These are phyloP conservation scores for Brachypalpus laphriformis DNA, from an alignment of 2,888 invertebrate genomes.

Conservation along the genomic window DNA sequence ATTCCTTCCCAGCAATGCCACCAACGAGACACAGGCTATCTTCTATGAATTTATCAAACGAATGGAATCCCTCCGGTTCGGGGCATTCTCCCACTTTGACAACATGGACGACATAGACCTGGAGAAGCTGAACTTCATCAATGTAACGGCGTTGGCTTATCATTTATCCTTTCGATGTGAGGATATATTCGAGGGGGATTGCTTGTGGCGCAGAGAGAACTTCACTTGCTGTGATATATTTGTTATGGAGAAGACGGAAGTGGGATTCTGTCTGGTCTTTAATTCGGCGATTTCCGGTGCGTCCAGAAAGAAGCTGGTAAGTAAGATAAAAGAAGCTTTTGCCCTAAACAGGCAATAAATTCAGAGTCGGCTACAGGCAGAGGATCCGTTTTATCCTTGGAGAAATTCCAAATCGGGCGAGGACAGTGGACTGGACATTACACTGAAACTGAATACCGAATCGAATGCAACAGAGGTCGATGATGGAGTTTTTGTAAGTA, in stretches of 20 bases:
- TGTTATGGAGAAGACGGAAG: constrained; percentile 82
- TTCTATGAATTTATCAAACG: constrained; percentile 77
- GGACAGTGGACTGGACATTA: constrained; percentile 76
- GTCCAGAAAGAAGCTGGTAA: constrained; percentile 71
- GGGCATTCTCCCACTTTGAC: constrained; percentile 76
- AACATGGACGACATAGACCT: constrained; percentile 78
- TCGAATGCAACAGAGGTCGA: constrained; percentile 63
- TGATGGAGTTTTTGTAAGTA: constrained; percentile 77
- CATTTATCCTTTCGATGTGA: constrained; percentile 79
- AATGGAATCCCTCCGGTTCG: constrained; percentile 79
- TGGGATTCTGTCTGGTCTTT: constrained; percentile 83
- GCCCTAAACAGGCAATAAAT: neutral
- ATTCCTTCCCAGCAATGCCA: constrained; percentile 78
- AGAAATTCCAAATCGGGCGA: constrained; percentile 79
- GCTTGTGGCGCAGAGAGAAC: constrained; percentile 81
- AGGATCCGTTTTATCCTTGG: constrained; percentile 76
- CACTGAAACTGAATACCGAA: constrained; percentile 73
- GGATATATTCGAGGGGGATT: constrained; percentile 80
- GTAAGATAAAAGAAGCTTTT: neutral
- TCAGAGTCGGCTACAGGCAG: constrained; percentile 34
- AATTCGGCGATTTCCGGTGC: constrained; percentile 80
- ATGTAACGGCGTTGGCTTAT: constrained; percentile 76
- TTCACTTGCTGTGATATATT: constrained; percentile 83
- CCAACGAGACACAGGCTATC: constrained; percentile 71
- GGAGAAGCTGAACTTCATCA: constrained; percentile 78